Evolutionary conservation across 1,140 invertebrate genomes (phyloP), one percentile per base, ranked within the genome.

Genomic region (Brachionus asplanchnoidis): DNA sequence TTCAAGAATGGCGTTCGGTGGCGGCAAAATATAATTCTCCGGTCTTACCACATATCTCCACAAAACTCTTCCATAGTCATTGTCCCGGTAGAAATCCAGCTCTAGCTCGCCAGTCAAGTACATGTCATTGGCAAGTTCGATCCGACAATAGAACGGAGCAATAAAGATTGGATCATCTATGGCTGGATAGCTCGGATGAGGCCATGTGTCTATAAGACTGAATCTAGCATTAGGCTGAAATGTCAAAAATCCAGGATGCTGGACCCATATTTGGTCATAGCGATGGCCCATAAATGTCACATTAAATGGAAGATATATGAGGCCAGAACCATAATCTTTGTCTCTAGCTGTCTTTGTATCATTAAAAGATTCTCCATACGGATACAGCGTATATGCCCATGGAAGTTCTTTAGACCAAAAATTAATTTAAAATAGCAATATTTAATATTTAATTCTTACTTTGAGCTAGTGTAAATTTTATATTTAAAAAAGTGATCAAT

Each of bases 131-230:
- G 68, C 68, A n/a, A 84, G 46, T 36, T 84, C 82, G 14, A 84
- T 84, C 32, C 60, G 26, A 8, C 60, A 70, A 42, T 70, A 84
- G 53, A 84, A 84, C 5, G 82, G 60, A 17, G 82, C 66, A 26
- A 84, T 68, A 17, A 84, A 84, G 12, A 84, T 70, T 20, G 82
- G 82, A 84, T 84, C 82, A 28, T 84, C 82, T 32, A 70, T 68
- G 8, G 26, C 23, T 23, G 82, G 82, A 73, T 84, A 84, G 32
- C 44, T 75, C 12, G 82, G 82, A 44, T 68, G 60, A 70, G 82
- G 82, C 82, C 82, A 84, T 75, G 36, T 75, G 53, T 84, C 26
- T 17, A 20, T 84, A 28, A 70, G 36, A n/a, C 40, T 46, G 20
- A 84, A 70, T 56, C 53, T 70, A 9, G 66, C 36, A 12, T 84